A percentile compares a stretch with the other conserved stretches of the same genome.
phyloP scores from a whole-genome alignment of 1,140 invertebrate species.

The Drosophila ercepeae region DNA sequence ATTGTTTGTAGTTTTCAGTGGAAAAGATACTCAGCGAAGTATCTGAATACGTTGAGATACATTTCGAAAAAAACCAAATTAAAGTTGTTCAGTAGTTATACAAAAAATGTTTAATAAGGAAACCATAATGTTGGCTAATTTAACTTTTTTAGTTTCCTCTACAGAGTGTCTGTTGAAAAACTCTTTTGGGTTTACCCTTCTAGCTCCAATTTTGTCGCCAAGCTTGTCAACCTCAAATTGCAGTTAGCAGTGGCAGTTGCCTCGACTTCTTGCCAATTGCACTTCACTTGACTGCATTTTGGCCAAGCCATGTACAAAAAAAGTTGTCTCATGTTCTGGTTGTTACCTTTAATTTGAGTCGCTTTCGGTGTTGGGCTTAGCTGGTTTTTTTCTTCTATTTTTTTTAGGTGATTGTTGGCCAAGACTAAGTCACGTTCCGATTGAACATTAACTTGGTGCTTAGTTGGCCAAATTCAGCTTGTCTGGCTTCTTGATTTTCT shows the following conservation, averaged over 20 bases:
- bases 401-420: constrained; percentile 61
- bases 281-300: constrained; percentile 61
- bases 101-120: too few species aligned
- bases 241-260: constrained; percentile 41
- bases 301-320: constrained; percentile 24
- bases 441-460: constrained; percentile 45
- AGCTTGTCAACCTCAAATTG: constrained; percentile 17
- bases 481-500: constrained; percentile 38
- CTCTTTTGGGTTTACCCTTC: not conserved
- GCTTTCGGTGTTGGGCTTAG: constrained; percentile 17
- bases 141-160: too few species aligned
- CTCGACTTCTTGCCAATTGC: constrained; percentile 38
- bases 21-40: not conserved
- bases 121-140: too few species aligned
- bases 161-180: too few species aligned
- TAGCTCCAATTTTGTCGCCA: not conserved
- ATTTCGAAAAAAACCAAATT: not conserved
- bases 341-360: constrained; percentile 66
- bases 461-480: constrained; percentile 44
- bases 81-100: too few species aligned
- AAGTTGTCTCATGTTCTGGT: constrained; percentile 46
- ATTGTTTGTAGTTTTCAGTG: constrained; percentile 25
- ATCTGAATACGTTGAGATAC: not conserved
- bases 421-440: constrained; percentile 64
- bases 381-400: constrained; percentile 19